Percentiles rank a stretch among this genome's conserved stretches.
Conservation (phyloP, 2,113 vertebrate genomes). For the Bambusicola thoracicus region DNA sequence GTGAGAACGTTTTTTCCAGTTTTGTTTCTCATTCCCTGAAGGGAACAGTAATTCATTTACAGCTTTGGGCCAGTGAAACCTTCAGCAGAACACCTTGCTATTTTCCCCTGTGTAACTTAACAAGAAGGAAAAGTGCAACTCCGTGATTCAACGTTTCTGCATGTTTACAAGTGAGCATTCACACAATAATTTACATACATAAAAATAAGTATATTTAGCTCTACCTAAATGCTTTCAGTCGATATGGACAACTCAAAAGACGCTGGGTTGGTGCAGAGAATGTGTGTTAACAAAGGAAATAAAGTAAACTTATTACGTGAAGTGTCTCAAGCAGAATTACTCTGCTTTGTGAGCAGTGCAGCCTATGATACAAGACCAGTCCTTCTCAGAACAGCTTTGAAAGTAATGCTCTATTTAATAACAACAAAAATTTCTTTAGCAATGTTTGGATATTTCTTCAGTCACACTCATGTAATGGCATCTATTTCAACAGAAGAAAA, state of each 20-base stretch:
- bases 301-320: rapidly evolving
- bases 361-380: not conserved
- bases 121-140: not conserved
- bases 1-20: not conserved
- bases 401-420: not conserved
- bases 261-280: not conserved
- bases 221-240: too few relatives aligned
- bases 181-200: rapidly evolving
- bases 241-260: rapidly evolving
- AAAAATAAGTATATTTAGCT: too few relatives aligned
- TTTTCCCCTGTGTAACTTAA: rapidly evolving
- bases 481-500: rapidly evolving
- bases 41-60: not conserved
- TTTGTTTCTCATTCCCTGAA: not conserved
- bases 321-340: not conserved
- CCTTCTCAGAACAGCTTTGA: not conserved
- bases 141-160: rapidly evolving
- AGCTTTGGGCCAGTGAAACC: not conserved
- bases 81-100: not conserved
- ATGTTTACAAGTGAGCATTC: rapidly evolving
- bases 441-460: rapidly evolving
- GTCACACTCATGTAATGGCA: rapidly evolving
- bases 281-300: rapidly evolving
- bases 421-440: rapidly evolving
- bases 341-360: not conserved